These are phyloP conservation scores for Stomorhina lunata DNA, from an alignment of 2,888 invertebrate genomes.

Conservation along the genomic window DNA sequence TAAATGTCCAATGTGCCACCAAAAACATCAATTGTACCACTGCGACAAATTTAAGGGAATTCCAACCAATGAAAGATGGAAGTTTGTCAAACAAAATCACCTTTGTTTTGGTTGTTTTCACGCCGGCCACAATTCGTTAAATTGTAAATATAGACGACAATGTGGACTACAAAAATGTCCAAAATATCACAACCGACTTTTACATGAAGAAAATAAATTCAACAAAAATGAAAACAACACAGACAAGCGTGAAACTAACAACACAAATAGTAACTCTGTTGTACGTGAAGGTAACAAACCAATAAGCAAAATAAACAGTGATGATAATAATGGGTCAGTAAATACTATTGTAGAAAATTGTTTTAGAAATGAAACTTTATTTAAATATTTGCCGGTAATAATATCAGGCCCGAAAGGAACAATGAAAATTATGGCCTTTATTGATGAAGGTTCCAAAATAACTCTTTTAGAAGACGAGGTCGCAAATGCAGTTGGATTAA, in stretches of 20 bases:
- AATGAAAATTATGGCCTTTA: too few relatives aligned
- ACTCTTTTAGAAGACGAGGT: slow-evolving; percentile 40
- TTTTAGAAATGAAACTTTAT: slow-evolving; percentile 8
- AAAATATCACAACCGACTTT: slow-evolving; percentile 14
- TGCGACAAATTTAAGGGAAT: slow-evolving; percentile 11
- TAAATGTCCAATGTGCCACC: slow-evolving; percentile 1
- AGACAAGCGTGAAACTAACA: neutral
- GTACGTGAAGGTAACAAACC: too few relatives aligned
- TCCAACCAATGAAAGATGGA: slow-evolving; percentile 16
- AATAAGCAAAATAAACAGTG: neutral
- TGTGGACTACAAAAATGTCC: neutral
- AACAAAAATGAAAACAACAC: neutral
- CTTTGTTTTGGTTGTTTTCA: slow-evolving; percentile 18
- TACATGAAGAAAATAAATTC: slow-evolving; percentile 1
- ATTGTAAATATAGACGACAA: neutral
- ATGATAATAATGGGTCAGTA: neutral
- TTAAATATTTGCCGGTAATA: slow-evolving; percentile 40
- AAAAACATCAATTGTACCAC: neutral
- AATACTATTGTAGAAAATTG: slow-evolving; percentile 2
- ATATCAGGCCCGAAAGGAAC: neutral
- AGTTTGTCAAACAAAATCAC: neutral
- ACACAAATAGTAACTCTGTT: too few relatives aligned
- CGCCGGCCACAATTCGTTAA: neutral
- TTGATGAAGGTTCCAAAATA: slow-evolving; percentile 38
- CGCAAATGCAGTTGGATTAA: slow-evolving; percentile 36